Percentiles rank a stretch among this genome's conserved stretches.
phyloP scores from a whole-genome alignment of 2,797 vertebrate species.

The Malurus splendens region DNA sequence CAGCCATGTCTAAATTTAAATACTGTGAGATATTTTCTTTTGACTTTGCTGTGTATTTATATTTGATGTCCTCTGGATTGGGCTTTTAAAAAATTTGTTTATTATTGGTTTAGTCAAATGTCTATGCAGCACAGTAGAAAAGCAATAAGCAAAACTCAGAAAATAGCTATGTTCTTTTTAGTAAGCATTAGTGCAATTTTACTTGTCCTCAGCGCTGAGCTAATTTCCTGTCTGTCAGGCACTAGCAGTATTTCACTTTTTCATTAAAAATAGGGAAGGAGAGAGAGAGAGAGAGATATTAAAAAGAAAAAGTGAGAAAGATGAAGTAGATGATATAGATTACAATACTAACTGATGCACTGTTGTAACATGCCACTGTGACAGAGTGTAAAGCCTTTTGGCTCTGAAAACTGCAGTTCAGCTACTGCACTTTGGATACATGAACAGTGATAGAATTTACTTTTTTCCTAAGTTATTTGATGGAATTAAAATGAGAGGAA shows the following conservation, averaged over 20 bases:
- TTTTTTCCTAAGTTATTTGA: not conserved
- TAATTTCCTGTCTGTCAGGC: slow-evolving; percentile 48
- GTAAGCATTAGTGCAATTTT: not conserved
- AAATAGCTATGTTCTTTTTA: slow-evolving; percentile 25
- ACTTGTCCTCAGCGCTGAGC: slow-evolving; percentile 32
- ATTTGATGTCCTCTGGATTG: not conserved
- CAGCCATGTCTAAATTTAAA: not conserved
- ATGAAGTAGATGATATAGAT: not conserved
- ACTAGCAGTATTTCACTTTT: slow-evolving; percentile 41
- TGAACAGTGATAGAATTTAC: not conserved
- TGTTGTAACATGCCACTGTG: not conserved
- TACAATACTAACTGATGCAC: not conserved
- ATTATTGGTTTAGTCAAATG: slow-evolving; percentile 5
- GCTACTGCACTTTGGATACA: not conserved
- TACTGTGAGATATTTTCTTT: not conserved
- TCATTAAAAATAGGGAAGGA: not conserved
- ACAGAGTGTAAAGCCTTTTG: not conserved
- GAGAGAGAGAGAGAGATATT: not conserved
- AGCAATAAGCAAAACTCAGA: slow-evolving; percentile 31
- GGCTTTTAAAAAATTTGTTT: not conserved
- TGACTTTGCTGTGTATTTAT: not conserved
- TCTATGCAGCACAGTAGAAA: not conserved
- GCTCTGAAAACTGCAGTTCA: not conserved
- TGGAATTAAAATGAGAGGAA: not conserved
- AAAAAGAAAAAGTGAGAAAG: not conserved